phyloP scores from a whole-genome alignment of 2,113 vertebrate genomes.

The Rhynchopsitta pachyrhyncha region DNA sequence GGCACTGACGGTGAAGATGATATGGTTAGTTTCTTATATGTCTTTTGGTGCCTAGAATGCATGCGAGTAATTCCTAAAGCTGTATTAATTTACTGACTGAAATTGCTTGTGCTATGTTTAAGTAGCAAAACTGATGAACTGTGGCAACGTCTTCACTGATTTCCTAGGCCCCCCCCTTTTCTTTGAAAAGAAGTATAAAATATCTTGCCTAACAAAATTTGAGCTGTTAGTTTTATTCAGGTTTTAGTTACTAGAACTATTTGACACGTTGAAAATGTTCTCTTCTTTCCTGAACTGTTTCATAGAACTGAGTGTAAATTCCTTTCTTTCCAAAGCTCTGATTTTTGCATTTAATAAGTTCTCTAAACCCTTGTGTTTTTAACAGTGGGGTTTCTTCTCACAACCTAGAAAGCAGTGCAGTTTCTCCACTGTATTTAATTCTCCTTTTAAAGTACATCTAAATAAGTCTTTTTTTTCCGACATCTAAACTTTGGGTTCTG shows the following conservation, averaged over 20 bases:
- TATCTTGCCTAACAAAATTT: neutral
- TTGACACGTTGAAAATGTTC: neutral
- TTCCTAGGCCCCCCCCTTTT: neutral
- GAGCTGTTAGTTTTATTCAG: neutral
- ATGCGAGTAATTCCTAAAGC: neutral
- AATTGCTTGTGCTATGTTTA: neutral
- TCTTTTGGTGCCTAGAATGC: neutral
- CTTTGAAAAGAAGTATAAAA: neutral
- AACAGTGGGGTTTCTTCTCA: neutral
- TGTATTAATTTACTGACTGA: neutral
- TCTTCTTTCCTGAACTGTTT: neutral
- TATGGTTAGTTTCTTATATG: conserved; percentile 63
- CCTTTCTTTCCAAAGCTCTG: neutral
- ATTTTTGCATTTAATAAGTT: neutral
- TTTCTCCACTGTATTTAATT: neutral
- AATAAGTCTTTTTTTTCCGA: neutral
- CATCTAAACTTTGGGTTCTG: neutral
- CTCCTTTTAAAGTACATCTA: neutral
- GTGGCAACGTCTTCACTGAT: neutral
- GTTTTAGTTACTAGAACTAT: neutral
- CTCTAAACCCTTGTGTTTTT: neutral
- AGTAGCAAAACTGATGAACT: neutral
- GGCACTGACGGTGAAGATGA: conserved; percentile 83
- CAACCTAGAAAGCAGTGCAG: neutral
- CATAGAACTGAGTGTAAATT: neutral